These are phyloP conservation scores for Periophthalmus magnuspinnatus DNA, from an alignment of 2,797 vertebrate species.

Conservation along the genomic window DNA sequence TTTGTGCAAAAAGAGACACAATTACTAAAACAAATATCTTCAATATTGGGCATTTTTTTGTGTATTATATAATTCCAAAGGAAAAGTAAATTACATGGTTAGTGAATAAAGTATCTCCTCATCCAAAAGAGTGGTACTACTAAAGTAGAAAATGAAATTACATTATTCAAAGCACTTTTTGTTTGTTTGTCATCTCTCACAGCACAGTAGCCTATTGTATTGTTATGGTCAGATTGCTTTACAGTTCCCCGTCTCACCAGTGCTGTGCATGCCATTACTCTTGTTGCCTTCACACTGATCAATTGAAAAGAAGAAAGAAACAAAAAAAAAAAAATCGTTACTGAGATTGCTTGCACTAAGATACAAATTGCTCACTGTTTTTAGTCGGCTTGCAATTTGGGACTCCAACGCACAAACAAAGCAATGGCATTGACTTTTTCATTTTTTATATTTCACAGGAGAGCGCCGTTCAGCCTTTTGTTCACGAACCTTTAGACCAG, in stretches of 20 bases:
- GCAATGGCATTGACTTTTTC: constrained; percentile 30
- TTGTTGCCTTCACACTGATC: constrained; percentile 9
- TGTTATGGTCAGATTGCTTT: constrained; percentile 23
- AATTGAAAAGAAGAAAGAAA: constrained; percentile 31
- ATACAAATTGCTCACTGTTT: constrained; percentile 31
- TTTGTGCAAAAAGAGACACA: not conserved
- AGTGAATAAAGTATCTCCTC: not conserved
- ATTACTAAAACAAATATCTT: not conserved
- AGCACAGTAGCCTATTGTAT: constrained; percentile 10
- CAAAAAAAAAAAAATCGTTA: constrained; percentile 29
- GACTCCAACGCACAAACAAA: constrained; percentile 14
- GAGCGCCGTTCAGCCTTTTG: constrained; percentile 33
- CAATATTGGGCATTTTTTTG: not conserved
- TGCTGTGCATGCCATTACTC: constrained; percentile 16
- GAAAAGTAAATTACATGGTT: not conserved
- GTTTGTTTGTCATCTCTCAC: not conserved
- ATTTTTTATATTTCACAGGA: constrained; percentile 34
- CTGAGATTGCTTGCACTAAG: constrained; percentile 34
- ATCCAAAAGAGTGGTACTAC: not conserved
- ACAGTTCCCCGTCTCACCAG: constrained; percentile 30
- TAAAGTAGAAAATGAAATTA: not conserved
- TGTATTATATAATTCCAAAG: not conserved
- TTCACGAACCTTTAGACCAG: constrained; percentile 65
- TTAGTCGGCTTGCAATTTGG: constrained; percentile 40
- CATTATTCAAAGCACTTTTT: not conserved